phyloP scores from a whole-genome alignment of 2,888 invertebrate genomes.

The Gastrophysa polygoni region DNA sequence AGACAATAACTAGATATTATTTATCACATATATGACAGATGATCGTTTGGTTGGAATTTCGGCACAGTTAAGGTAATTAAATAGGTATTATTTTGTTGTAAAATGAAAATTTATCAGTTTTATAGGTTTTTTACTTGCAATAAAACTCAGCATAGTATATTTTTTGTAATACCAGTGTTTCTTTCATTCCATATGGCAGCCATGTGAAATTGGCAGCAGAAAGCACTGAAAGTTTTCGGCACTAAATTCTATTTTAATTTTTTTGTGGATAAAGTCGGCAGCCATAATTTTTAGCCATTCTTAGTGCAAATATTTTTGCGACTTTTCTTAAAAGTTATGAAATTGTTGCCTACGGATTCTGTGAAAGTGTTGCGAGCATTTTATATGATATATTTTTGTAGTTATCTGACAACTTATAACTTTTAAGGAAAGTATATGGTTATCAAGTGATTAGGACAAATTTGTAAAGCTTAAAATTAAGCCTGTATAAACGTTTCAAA shows the following conservation, averaged over 20 bases:
- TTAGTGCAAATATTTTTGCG: conserved; percentile 32
- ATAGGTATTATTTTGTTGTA: conserved; percentile 40
- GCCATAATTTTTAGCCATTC: conserved; percentile 28
- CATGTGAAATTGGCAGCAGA: conserved; percentile 44
- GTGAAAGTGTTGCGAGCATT: conserved; percentile 52
- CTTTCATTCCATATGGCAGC: conserved; percentile 49
- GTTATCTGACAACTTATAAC: conserved; percentile 46
- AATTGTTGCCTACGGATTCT: conserved; percentile 49
- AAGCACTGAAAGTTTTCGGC: conserved; percentile 41
- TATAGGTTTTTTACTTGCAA: conserved; percentile 43
- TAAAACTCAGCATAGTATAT: conserved; percentile 49
- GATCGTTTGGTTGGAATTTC: conserved; percentile 22
- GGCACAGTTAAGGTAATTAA: conserved; percentile 38
- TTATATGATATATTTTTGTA: conserved; percentile 58
- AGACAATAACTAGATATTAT: conserved; percentile 35
- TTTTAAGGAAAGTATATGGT: conserved; percentile 41
- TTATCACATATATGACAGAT: conserved; percentile 2
- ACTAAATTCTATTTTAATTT: conserved; percentile 33
- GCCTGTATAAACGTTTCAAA: conserved; percentile 56
- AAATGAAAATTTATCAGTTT: conserved; percentile 38
- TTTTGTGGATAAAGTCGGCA: conserved; percentile 29
- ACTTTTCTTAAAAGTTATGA: conserved; percentile 40
- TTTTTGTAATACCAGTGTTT: conserved; percentile 39
- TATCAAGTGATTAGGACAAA: conserved; percentile 52
- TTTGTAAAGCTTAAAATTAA: conserved; percentile 56